Evolutionary conservation across 1,140 invertebrate genomes (phyloP).

Genomic region (Caligus rogercresseyi): DNA sequence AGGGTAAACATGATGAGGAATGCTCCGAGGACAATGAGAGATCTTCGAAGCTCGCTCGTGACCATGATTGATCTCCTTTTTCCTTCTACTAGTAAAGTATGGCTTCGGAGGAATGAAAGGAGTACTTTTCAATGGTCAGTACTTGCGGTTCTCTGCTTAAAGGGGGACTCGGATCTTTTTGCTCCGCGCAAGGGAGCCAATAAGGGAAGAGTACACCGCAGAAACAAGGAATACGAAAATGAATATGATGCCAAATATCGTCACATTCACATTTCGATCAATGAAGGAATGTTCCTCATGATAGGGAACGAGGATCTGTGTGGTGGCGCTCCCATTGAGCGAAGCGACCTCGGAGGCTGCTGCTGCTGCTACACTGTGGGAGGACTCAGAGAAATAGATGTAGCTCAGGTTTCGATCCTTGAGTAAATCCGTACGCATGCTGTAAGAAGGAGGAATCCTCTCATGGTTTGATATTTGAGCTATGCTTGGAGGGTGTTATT

Average conservation of each 20-base stretch:
- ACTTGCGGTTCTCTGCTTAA: background rate
- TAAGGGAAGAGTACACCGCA: background rate
- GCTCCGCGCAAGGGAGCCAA: background rate
- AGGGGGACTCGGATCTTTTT: background rate
- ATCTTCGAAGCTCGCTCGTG: background rate
- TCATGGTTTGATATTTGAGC: background rate
- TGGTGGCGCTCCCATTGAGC: too few relatives aligned
- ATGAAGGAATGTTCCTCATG: background rate
- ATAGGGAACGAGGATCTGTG: background rate
- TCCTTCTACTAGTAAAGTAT: background rate
- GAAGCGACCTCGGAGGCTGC: too few relatives aligned
- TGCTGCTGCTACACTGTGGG: background rate
- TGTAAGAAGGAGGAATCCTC: too few relatives aligned
- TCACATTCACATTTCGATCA: background rate
- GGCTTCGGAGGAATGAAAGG: background rate
- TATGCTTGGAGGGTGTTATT: too few relatives aligned
- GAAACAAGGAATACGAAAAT: background rate
- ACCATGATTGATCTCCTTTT: background rate
- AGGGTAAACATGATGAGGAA: background rate
- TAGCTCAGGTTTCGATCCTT: background rate
- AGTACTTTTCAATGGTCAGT: background rate
- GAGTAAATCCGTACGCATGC: background rate
- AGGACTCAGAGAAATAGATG: background rate
- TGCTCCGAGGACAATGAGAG: background rate
- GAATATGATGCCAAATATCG: background rate